Evolutionary conservation across 1,140 invertebrate genomes (phyloP), one percentile per base, ranked within the genome.

Genomic region (Theocolax elegans): DNA sequence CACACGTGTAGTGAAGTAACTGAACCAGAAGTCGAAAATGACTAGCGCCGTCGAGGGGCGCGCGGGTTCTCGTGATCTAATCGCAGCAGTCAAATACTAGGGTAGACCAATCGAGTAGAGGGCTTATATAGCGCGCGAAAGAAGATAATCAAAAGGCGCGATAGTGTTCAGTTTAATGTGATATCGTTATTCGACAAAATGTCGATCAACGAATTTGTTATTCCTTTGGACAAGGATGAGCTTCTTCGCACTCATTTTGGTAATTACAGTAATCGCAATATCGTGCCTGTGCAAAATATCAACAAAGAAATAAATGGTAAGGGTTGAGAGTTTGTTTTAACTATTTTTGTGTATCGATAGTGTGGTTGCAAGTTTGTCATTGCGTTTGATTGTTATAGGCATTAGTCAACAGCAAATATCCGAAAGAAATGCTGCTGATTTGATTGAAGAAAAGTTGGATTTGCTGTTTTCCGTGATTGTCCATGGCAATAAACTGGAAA

Each of bases 361-460:
- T n/a, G n/a, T n/a, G n/a, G n/a, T n/a, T n/a, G n/a, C n/a, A n/a
- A n/a, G n/a, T n/a, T n/a, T n/a, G n/a, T n/a, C n/a, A n/a, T n/a
- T n/a, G n/a, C n/a, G n/a, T n/a, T n/a, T n/a, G n/a, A n/a, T n/a
- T n/a, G n/a, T 78, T 79, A 67, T 77, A 93, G 91, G 88, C 75
- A 88, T 88, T 40, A 89, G 88, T 51, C 35, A 70, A 78, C 83
- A 31, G 83, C 86, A 6, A 87, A 23, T 90, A 46, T 21, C 84
- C 83, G 29, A 76, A 83, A 23, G 87, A 25, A 89, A 90, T 40
- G 59, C 77, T 64, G 81, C 87, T 1, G 86, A 88, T 44, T 92
- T 90, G 78, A 90, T 94, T 62, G 83, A 93, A 13, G 88, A 93
- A 66, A 88, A 92, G 77, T 95, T 95, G 85, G 92, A 92, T 72